These are phyloP conservation scores for Orius laevigatus DNA, from an alignment of 1,140 invertebrate genomes.

Conservation along the genomic window DNA sequence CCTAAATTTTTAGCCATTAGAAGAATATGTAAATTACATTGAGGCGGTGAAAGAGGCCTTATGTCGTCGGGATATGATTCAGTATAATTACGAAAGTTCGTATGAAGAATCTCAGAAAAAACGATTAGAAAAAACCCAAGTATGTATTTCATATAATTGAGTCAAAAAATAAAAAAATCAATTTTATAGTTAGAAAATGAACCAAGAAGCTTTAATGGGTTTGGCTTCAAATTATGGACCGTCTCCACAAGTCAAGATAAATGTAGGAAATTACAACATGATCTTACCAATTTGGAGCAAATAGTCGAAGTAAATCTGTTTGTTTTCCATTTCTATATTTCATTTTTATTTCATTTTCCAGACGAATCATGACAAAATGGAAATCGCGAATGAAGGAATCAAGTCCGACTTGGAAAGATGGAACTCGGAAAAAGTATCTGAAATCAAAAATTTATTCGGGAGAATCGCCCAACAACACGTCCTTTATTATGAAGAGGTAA, in stretches of 20 bases:
- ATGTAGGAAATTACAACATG: conserved; percentile 33
- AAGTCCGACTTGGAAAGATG: conserved; percentile 53
- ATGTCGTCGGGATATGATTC: conserved; percentile 45
- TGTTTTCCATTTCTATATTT: conserved; percentile 5
- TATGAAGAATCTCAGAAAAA: conserved; percentile 45
- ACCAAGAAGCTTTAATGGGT: conserved; percentile 24
- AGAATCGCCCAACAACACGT: conserved; percentile 51
- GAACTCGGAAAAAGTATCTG: conserved; percentile 48
- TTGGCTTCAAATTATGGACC: conserved; percentile 33
- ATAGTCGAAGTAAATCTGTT: conserved; percentile 30
- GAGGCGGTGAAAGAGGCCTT: conserved; percentile 52
- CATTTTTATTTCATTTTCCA: conserved; percentile 8
- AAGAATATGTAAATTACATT: conserved; percentile 52
- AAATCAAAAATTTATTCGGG: conserved; percentile 47
- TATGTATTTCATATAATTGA: conserved; percentile 22
- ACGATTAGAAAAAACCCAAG: conserved; percentile 46
- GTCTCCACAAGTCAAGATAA: conserved; percentile 32
- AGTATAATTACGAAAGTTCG: conserved; percentile 47
- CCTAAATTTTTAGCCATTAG: conserved; percentile 34
- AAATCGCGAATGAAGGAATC: conserved; percentile 54
- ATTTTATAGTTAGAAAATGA: conserved; percentile 15
- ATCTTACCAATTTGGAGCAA: conserved; percentile 37
- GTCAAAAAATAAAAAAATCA: not conserved
- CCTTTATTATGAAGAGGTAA: conserved; percentile 41
- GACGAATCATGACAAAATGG: conserved; percentile 41